Conservation (phyloP, 2,113 vertebrate species). For the Steatornis caripensis region DNA sequence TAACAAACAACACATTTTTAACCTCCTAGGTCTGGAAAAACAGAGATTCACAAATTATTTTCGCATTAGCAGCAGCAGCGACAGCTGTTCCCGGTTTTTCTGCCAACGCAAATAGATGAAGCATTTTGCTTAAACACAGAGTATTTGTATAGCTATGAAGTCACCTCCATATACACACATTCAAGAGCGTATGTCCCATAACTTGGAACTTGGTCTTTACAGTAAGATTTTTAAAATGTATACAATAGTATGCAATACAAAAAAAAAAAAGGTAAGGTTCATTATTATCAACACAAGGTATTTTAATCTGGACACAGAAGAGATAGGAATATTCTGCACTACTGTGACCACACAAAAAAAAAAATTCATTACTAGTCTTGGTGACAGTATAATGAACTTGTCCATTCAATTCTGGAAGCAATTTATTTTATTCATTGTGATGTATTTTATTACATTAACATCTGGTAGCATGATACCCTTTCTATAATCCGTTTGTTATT, state of each 20-base stretch:
- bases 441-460: background rate
- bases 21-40: background rate
- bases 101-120: background rate
- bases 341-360: background rate
- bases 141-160: background rate
- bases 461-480: background rate
- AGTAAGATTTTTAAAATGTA: background rate
- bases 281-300: background rate
- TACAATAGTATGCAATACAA: background rate
- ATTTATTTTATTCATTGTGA: background rate
- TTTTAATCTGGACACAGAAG: background rate
- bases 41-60: background rate
- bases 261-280: background rate
- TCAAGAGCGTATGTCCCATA: background rate
- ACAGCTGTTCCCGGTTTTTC: background rate
- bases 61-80: background rate
- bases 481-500: background rate
- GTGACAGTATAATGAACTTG: background rate
- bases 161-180: background rate
- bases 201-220: background rate
- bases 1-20: background rate
- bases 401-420: background rate
- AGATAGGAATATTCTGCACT: background rate
- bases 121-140: background rate
- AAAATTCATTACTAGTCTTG: background rate